Base-by-base conservation (phyloP, 1,140 invertebrate genomes). In the Mercenaria mercenaria region DNA sequence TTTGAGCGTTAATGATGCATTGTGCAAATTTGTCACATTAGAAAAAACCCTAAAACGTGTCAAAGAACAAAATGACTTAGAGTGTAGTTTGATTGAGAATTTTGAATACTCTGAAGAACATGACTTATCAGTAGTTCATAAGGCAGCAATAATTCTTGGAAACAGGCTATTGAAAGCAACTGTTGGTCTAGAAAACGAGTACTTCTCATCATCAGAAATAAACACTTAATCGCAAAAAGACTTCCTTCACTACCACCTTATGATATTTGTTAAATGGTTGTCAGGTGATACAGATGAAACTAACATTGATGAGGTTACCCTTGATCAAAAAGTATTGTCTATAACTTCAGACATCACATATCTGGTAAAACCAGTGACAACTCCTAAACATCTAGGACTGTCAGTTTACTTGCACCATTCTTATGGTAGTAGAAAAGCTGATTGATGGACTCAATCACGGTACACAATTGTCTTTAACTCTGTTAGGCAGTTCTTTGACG, bases 371-470 rank as follows among this genome's bases (percentile, higher is more conserved):
- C 29, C 6, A 0, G 1, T 79, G 11, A 26, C 4, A 50, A 32
- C 41, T 6, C 76, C 76, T 52, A 79, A 79, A 56, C 76, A 79
- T 52, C 43, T 79, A 11, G 76, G 76, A 43, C 34, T 79, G 18
- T 4, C 76, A 15, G n/a, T 52, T 1, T 37, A 79, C n/a, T 52
- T 79, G n/a, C 32, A 79, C 32, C 43, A 79, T 50, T 20, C 23
- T 1, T 79, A 8, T 79, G 76, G 76, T 6, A 79, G 76, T 34
- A 29, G n/a, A 50, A n/a, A 85, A 18, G 26, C 81, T 6, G 86
- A 67, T 88, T 59, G 32, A 3, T n/a, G 59, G 1, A 29, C 39
- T 32, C 20, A 2, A 4, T 26, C 23, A 23, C 41, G 52, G 8
- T 41, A 81, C n/a, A 56, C 32, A 0, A 61, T 88, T 20, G 20